Evolutionary conservation across 2,797 vertebrate species (phyloP), one percentile per base, ranked within the genome.

Genomic region (Galagoides demidoff): DNA sequence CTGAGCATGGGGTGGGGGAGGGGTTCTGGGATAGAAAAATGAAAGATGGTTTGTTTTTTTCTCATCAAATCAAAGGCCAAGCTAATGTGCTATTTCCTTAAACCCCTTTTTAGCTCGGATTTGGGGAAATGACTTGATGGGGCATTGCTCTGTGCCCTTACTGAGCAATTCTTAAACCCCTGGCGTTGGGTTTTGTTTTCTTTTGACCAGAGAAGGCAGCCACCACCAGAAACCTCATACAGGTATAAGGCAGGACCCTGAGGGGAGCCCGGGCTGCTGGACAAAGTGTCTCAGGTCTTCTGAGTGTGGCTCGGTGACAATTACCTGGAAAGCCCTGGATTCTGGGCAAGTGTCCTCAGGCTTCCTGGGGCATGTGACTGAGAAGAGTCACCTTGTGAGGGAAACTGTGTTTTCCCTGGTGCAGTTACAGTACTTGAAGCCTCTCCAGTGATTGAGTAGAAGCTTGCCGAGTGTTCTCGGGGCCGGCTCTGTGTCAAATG

Each of bases 401-500:
- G 87, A 14, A 49, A n/a, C 25, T 6, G 0, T 81, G 76, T 88
- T 88, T 74, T 7, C 68, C 10, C 19, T 34, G 25, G 77, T 71
- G 90, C 70, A 55, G 61, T 2, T 6, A 39, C 7, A 2, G 57
- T 7, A 2, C 87, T 90, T 17, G 27, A 92, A 31, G n/a, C 39
- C 74, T 71, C 84, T 89, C 49, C n/a, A 8, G 52, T 1, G 64
- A 22, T 57, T 9, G 74, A 16, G 27, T 19, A 45, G 71, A 66
- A 59, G 13, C 1, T 23, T 66, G 78, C 34, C 78, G 37, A 63
- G 68, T 2, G 57, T 37, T 52, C 77, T 85, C 7, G 13, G 66
- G 6, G 19, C 0, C 5, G 23, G 25, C 31, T 19, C 23, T 1
- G 0, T 22, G 16, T 43, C 77, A 31, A 34, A 17, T 2, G 55